These are phyloP conservation scores for Merops nubicus DNA, from an alignment of 2,113 vertebrate species.

Conservation along the genomic window DNA sequence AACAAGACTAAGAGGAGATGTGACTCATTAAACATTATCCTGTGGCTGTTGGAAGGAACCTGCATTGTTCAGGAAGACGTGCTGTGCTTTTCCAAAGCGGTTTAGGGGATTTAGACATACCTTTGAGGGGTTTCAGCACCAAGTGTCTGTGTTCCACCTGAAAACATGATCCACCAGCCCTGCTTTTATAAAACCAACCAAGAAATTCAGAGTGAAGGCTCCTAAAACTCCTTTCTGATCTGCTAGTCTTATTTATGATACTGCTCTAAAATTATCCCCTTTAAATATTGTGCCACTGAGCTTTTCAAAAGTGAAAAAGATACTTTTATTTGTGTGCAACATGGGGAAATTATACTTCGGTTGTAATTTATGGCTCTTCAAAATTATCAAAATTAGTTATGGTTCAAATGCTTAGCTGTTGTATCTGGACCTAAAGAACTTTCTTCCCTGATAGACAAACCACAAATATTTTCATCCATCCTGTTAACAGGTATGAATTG, in stretches of 20 bases:
- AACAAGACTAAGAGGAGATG: conserved; percentile 38
- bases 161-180: not conserved
- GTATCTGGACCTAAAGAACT: not conserved
- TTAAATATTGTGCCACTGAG: not conserved
- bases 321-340: not conserved
- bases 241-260: not conserved
- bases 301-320: not conserved
- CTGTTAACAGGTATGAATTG: not conserved
- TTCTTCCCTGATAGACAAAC: not conserved
- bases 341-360: not conserved
- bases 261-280: not conserved
- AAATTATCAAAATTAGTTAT: not conserved
- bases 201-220: not conserved
- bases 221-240: not conserved
- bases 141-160: not conserved
- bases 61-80: not conserved
- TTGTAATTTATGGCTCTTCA: not conserved
- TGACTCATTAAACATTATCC: conserved; percentile 36
- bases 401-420: not conserved
- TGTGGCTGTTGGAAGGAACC: not conserved
- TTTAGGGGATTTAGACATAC: not conserved
- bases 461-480: not conserved
- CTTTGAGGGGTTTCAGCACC: not conserved
- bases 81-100: not conserved
- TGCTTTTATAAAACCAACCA: not conserved